Percentiles rank a stretch among this genome's conserved stretches.
Conservation (phyloP, 92 coral and sea anemone genomes). For the Metridium senile region DNA sequence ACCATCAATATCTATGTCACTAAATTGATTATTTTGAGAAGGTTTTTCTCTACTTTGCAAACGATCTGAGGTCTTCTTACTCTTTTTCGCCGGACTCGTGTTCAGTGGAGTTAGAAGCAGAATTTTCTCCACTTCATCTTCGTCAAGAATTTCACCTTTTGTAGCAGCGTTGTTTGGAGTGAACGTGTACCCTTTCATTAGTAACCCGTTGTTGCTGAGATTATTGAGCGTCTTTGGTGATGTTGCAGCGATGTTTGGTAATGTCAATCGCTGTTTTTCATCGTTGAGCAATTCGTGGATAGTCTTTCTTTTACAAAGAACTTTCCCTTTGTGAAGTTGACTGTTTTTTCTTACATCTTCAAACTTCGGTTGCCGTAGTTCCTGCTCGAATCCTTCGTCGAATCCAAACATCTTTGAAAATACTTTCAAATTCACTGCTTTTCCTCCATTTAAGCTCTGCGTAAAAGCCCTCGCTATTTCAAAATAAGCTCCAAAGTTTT, state of each 20-base stretch:
- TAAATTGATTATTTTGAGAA: background rate
- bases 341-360: constrained; percentile 5
- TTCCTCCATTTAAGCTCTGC: too few species aligned
- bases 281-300: constrained; percentile 8
- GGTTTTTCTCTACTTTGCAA: background rate
- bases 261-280: constrained; percentile 3
- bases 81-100: background rate
- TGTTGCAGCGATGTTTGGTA: constrained; percentile 6
- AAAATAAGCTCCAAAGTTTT: too few species aligned
- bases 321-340: constrained; percentile 20
- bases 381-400: constrained; percentile 5
- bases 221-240: background rate
- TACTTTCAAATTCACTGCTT: background rate
- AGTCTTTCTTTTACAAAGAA: constrained; percentile 11
- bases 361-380: background rate
- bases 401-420: constrained; percentile 6
- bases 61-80: background rate
- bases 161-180: background rate
- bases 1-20: background rate
- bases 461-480: too few species aligned
- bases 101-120: constrained; percentile 4
- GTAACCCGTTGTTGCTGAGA: background rate
- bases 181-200: constrained; percentile 21
- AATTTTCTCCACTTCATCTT: constrained; percentile 4
- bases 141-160: background rate